Base-by-base conservation (phyloP, 2,113 vertebrate genomes). In the Paratilapia polleni region DNA sequence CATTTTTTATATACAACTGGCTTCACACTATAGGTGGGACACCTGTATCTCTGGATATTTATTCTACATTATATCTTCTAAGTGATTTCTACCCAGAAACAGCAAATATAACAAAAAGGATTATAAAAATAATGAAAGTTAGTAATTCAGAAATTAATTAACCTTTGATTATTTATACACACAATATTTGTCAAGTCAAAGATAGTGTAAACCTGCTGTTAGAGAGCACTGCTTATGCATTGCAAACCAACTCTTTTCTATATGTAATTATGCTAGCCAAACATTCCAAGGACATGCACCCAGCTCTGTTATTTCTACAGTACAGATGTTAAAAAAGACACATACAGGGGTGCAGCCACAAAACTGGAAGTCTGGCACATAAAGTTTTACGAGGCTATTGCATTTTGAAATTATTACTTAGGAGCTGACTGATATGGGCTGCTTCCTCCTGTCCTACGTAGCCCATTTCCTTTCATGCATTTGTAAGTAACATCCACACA, bases 121-220 rank as follows among this genome's bases (percentile, higher is more conserved):
- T 85, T 89, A 91, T 59, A 94, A 90, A 94, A 93, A 93, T 89
- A 93, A 92, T 78, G 58, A 78, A 91, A 80, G 92, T 94, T 93
- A 93, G 88, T 93, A 85, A 84, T 76, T 87, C 83, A 84, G 66
- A 88, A 89, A 87, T 87, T 58, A 54, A 76, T 68, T 31, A 73
- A 73, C 47, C 57, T 82, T 84, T 64, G 83, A 84, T 89, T 87
- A 91, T 85, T 54, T 92, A 86, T 85, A 91, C 87, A 94, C 81
- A 88, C 75, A 80, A 62, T 83, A 70, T 83, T 80, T 58, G 66
- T 91, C 86, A 89, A 89, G 80, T 90, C 87, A 87, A 81, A 88
- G 61, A 88, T 47, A 80, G 76, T 89, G 85, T 92, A 89, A 93
- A 93, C 90, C 88, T 91, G 91, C 62, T 78, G 80, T 86, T 88